These are phyloP conservation scores for Dunckerocampus dactyliophorus DNA, from an alignment of 2,113 vertebrate species.

Conservation along the genomic window DNA sequence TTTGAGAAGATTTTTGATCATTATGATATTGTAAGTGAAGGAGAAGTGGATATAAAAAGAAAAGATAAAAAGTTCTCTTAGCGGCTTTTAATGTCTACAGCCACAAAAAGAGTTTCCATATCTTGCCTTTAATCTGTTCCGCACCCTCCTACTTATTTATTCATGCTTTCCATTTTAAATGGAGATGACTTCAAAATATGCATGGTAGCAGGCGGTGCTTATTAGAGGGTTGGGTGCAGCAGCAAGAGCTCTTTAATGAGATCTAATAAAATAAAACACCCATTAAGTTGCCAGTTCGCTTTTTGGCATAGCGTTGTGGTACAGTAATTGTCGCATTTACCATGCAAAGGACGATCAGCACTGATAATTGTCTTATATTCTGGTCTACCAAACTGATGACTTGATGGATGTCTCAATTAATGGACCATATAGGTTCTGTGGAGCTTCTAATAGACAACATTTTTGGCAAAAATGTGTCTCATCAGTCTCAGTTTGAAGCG, in stretches of 20 bases:
- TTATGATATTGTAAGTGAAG: conserved; percentile 89
- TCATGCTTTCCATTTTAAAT: not conserved
- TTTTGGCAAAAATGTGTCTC: too few relatives aligned
- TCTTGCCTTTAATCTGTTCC: not conserved
- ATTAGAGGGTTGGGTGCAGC: not conserved
- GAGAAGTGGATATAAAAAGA: too few relatives aligned
- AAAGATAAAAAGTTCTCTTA: not conserved
- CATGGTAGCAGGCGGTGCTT: not conserved
- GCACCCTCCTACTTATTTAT: not conserved
- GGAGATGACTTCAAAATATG: not conserved
- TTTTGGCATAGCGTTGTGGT: not conserved
- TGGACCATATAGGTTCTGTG: not conserved
- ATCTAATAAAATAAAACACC: conserved; percentile 24
- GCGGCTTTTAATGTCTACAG: not conserved
- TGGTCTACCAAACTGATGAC: not conserved
- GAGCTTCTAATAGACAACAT: too few relatives aligned
- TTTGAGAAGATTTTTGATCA: conserved; percentile 95
- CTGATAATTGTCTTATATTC: not conserved
- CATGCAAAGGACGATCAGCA: not conserved
- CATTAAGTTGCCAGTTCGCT: conserved; percentile 25
- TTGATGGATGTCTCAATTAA: not conserved
- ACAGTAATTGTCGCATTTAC: conserved; percentile 3
- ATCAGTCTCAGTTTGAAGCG: too few relatives aligned
- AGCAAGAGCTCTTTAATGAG: conserved; percentile 20
- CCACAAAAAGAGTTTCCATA: not conserved